Percentiles rank a stretch among this genome's conserved stretches.
phyloP scores from a whole-genome alignment of 2,113 vertebrate genomes.

The Xiphophorus hellerii region DNA sequence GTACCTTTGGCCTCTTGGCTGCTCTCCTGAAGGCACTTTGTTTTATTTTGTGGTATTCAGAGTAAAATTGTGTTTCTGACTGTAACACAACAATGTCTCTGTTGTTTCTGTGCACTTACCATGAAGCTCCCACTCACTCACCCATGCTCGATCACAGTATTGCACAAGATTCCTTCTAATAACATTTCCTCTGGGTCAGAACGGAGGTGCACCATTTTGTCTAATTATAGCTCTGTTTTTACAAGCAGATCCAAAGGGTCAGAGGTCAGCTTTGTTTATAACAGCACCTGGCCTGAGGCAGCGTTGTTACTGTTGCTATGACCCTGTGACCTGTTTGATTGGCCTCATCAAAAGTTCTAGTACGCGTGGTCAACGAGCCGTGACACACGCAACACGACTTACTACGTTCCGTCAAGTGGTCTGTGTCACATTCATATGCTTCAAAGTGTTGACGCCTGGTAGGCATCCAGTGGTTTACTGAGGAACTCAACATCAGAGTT shows the following conservation, averaged over 20 bases:
- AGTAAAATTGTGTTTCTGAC: background rate
- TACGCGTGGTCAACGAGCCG: background rate
- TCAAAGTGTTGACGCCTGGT: conserved; percentile 21
- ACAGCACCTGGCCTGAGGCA: conserved; percentile 22
- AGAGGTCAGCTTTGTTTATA: conserved; percentile 40
- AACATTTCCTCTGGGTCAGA: conserved; percentile 41
- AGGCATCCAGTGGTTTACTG: background rate
- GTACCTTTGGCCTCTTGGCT: too few relatives aligned
- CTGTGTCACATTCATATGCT: conserved; percentile 2
- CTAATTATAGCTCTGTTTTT: conserved; percentile 19
- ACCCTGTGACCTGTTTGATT: conserved; percentile 11
- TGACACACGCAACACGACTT: background rate
- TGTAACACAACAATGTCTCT: too few relatives aligned
- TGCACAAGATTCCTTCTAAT: background rate
- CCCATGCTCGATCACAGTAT: background rate
- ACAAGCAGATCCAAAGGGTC: conserved; percentile 29
- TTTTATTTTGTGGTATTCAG: too few relatives aligned
- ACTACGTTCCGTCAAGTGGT: conserved; percentile 6
- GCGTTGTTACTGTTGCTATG: conserved; percentile 15
- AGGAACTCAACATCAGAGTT: background rate
- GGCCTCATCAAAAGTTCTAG: conserved; percentile 20
- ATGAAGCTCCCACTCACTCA: background rate
- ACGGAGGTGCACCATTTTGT: conserved; percentile 4
- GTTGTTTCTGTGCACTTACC: too few relatives aligned
- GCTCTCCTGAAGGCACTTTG: too few relatives aligned